phyloP scores from a whole-genome alignment of 1,140 invertebrate genomes.

The Kradibia gibbosae region DNA sequence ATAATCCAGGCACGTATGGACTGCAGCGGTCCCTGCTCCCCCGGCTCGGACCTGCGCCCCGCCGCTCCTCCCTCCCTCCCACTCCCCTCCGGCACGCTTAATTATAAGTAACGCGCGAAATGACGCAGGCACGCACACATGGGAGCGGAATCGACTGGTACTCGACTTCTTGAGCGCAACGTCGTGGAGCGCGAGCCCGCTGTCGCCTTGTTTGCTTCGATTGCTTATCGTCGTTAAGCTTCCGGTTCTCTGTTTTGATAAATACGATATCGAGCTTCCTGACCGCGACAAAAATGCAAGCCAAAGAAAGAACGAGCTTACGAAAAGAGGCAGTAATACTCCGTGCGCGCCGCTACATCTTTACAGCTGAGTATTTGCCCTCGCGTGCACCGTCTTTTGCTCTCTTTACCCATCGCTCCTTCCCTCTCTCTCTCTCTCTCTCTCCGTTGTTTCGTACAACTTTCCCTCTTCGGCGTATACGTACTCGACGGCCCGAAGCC shows the following conservation, averaged over 20 bases:
- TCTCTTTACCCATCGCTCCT: neutral
- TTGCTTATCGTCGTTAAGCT: slow-evolving; percentile 39
- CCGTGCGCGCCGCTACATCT: slow-evolving; percentile 19
- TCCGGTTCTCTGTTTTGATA: slow-evolving; percentile 51
- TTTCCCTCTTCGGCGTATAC: neutral
- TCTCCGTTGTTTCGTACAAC: neutral
- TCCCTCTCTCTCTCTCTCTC: neutral
- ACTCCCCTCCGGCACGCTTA: neutral
- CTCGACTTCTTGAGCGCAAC: neutral
- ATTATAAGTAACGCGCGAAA: neutral
- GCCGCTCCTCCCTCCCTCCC: neutral
- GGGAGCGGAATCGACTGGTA: neutral
- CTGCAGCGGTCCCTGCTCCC: too few relatives aligned
- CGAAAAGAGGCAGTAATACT: neutral
- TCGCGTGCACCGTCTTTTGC: slow-evolving; percentile 4
- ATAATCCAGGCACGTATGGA: too few relatives aligned
- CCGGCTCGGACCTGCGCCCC: too few relatives aligned
- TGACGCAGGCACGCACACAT: neutral
- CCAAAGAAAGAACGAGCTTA: neutral
- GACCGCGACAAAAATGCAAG: slow-evolving; percentile 9
- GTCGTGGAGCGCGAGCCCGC: neutral
- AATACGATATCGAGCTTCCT: slow-evolving; percentile 51
- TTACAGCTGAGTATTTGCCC: slow-evolving; percentile 7
- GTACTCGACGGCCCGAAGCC: neutral
- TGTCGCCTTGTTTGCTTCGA: slow-evolving; percentile 25